These are phyloP conservation scores for Sarcoramphus papa DNA, from an alignment of 2,797 vertebrate species.

Conservation along the genomic window DNA sequence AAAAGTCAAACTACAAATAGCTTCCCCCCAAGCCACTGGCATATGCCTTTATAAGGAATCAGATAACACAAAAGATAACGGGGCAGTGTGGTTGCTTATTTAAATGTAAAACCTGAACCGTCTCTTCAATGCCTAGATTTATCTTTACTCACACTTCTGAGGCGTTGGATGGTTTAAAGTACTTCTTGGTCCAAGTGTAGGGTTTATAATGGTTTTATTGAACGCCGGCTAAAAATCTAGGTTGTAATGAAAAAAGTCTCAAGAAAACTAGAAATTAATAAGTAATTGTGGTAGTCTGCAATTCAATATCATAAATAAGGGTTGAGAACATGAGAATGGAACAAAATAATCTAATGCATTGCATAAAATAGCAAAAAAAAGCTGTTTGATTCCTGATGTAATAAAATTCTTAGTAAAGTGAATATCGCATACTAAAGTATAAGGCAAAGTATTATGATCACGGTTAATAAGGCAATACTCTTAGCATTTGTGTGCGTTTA, in stretches of 20 bases:
- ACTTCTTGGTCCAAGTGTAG: not conserved
- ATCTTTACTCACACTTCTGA: not conserved
- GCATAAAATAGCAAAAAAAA: not conserved
- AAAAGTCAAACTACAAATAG: not conserved
- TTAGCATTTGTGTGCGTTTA: not conserved
- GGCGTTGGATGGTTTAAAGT: not conserved
- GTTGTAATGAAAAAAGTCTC: not conserved
- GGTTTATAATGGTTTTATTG: not conserved
- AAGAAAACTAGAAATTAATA: not conserved
- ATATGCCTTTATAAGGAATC: not conserved
- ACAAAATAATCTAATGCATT: not conserved
- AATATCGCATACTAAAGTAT: not conserved
- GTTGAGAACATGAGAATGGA: not conserved
- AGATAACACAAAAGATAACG: not conserved
- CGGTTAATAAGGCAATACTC: accelerated
- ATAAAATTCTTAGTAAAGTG: not conserved
- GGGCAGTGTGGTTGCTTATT: not conserved
- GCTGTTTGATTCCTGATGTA: not conserved
- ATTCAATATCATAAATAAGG: not conserved
- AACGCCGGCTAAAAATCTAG: not conserved
- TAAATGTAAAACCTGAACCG: not conserved
- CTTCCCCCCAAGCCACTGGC: not conserved
- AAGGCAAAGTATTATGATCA: not conserved
- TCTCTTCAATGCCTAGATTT: not conserved
- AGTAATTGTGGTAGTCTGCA: not conserved